Conservation (phyloP, 1,140 invertebrate species). For the Polypedilum pembai region DNA sequence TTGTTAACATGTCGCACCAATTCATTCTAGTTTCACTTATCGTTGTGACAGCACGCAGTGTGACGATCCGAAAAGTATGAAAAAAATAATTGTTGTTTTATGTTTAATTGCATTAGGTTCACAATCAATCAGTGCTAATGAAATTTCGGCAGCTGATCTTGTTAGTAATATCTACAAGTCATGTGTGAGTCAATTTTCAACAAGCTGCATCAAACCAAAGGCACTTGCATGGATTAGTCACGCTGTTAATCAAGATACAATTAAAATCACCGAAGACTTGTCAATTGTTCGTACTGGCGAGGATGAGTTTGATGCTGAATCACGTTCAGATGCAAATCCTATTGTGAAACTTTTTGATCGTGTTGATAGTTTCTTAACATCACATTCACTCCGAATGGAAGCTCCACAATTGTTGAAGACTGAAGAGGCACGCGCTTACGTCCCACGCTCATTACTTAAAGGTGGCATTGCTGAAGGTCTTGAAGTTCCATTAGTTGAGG, state of each 20-base stretch:
- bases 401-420: constrained; percentile 53
- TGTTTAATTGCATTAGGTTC: neutral
- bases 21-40: constrained; percentile 18
- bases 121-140: constrained; percentile 25
- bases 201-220: constrained; percentile 66
- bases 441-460: constrained; percentile 59
- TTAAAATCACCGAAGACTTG: constrained; percentile 64
- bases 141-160: constrained; percentile 49
- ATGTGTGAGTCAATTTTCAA: constrained; percentile 55
- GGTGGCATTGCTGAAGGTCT: constrained; percentile 56
- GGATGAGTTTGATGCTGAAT: constrained; percentile 34
- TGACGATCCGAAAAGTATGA: neutral
- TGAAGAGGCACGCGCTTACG: constrained; percentile 49
- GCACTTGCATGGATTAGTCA: constrained; percentile 61
- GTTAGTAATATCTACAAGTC: constrained; percentile 54
- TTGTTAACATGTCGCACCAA: constrained; percentile 24
- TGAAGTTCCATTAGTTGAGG: constrained; percentile 57
- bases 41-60: neutral
- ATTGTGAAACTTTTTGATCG: constrained; percentile 49
- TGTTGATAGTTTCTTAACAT: constrained; percentile 56
- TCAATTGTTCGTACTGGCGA: constrained; percentile 56
- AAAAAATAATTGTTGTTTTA: constrained; percentile 5
- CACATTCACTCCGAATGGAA: constrained; percentile 55
- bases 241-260: constrained; percentile 56
- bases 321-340: constrained; percentile 30